Evolutionary conservation across 2,888 invertebrate species (phyloP), one percentile per base, ranked within the genome.

Genomic region (Emmelina monodactyla): DNA sequence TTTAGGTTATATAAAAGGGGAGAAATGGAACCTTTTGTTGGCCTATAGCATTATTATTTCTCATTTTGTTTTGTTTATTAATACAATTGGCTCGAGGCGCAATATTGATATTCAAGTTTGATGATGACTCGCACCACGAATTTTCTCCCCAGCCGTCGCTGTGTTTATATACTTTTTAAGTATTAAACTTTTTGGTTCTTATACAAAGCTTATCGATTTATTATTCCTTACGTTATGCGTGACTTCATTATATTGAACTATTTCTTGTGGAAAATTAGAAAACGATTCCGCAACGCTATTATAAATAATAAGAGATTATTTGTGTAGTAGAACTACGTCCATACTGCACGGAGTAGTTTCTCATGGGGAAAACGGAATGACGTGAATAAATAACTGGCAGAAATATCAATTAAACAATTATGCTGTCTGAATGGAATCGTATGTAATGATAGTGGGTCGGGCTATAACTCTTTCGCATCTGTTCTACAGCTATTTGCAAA

Each of bases 361-460:
- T 68, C 68, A 64, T 69, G 69, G 63, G 61, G 65, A 69, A 64
- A 64, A 63, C 55, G 56, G 55, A 73, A 73, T 78, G 75, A 80
- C 66, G 78, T 73, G 71, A 73, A 81, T 78, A 79, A 80, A 81
- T 82, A 81, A 80, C 80, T 73, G 53, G 70, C 66, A 76, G 78
- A 78, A 79, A 80, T 80, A 82, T 82, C 82, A 82, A 82, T 82
- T 82, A 82, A 82, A 82, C 78, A 82, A 82, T 82, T 82, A 82
- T 75, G 70, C 67, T 82, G 82, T 82, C 82, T 65, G 75, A 80
- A 79, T 80, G 80, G 75, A 80, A 80, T 82, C 80, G 80, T 69
- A 66, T 71, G 75, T 80, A 82, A 80, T 80, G 70, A 82, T 76
- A 82, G 82, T 72, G 80, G 67, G 66, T 54, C 51, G 64, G 66